These are phyloP conservation scores for Motacilla alba DNA, from an alignment of 2,113 vertebrate species.

Conservation along the genomic window DNA sequence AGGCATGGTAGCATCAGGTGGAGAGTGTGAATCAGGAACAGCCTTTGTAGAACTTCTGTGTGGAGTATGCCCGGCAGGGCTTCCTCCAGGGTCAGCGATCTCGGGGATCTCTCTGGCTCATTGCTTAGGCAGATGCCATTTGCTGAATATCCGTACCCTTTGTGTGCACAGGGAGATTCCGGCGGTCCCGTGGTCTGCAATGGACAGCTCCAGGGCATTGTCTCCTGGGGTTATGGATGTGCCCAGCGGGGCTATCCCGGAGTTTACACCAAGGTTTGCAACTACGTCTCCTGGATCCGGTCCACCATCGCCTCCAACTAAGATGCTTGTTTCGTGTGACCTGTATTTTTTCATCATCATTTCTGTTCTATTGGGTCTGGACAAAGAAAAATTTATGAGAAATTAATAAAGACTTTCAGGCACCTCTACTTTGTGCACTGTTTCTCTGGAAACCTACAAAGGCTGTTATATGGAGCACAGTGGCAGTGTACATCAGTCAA, in stretches of 20 bases:
- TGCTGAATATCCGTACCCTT: not conserved
- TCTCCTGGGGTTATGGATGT: conserved; percentile 87
- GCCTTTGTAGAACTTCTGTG: not conserved
- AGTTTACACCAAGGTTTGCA: conserved; percentile 84
- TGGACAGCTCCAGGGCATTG: conserved; percentile 78
- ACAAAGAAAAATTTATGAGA: not conserved
- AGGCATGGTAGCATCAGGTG: not conserved
- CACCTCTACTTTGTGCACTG: not conserved
- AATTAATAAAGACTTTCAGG: conserved; percentile 9
- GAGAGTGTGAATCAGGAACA: not conserved
- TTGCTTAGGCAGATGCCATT: not conserved
- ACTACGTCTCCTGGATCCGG: conserved; percentile 75
- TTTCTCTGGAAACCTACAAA: not conserved
- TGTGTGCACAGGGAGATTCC: conserved; percentile 75
- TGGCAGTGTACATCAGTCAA: too few species aligned
- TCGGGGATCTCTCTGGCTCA: not conserved
- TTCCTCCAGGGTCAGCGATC: not conserved
- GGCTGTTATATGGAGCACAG: not conserved
- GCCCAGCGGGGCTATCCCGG: conserved; percentile 77
- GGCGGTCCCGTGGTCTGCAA: conserved; percentile 83
- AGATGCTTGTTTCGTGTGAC: not conserved
- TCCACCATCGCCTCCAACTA: conserved; percentile 71
- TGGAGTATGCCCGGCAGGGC: not conserved
- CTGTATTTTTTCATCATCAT: too few species aligned
- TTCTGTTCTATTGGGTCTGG: too few species aligned